phyloP scores from a whole-genome alignment of 2,113 vertebrate genomes.

The Sinocyclocheilus grahami region DNA sequence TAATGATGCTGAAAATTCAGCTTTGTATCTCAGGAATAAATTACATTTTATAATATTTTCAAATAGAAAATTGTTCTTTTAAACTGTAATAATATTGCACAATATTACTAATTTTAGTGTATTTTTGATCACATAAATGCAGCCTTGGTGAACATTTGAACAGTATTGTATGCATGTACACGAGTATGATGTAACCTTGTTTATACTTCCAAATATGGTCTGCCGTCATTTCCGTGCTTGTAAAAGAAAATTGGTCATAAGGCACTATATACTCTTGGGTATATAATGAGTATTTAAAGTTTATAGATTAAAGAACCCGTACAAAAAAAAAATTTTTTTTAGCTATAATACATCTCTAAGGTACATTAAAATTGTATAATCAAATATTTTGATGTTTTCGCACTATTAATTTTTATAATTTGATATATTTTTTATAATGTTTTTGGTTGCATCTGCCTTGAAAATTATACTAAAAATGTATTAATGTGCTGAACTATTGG shows the following conservation, averaged over 20 bases:
- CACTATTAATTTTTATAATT: too few relatives aligned
- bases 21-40: neutral
- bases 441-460: too few relatives aligned
- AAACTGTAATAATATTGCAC: neutral
- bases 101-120: neutral
- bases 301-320: too few relatives aligned
- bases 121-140: neutral
- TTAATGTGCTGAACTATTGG: too few relatives aligned
- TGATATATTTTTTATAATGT: too few relatives aligned
- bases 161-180: neutral
- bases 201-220: conserved; percentile 22
- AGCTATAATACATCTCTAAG: too few relatives aligned
- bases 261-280: neutral
- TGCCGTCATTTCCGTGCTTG: too few relatives aligned
- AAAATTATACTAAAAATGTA: too few relatives aligned
- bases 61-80: neutral
- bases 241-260: neutral
- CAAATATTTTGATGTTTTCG: too few relatives aligned
- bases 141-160: neutral
- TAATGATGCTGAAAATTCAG: neutral
- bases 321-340: too few relatives aligned
- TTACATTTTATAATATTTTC: neutral
- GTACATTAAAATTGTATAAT: too few relatives aligned
- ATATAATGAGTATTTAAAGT: neutral
- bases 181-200: neutral